Conservation (phyloP, 92 coral and sea anemone species). For the Heliopora coerulea region DNA sequence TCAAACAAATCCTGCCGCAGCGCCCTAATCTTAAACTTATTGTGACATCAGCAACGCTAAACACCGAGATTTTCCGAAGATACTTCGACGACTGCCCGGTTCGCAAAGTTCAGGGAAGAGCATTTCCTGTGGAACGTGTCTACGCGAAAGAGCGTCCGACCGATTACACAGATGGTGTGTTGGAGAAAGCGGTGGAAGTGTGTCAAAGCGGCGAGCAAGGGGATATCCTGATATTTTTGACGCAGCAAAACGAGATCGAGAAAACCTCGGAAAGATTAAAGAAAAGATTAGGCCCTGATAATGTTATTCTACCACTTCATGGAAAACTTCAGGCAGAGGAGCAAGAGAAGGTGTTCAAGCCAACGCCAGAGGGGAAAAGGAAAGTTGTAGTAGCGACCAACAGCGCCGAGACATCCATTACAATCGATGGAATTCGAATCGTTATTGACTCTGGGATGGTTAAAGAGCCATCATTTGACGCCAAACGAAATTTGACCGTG, state of each 20-base stretch:
- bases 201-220: slow-evolving; percentile 61
- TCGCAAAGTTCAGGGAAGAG: no score
- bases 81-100: slow-evolving; percentile 71
- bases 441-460: slow-evolving; percentile 92
- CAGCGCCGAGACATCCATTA: slow-evolving; percentile 96
- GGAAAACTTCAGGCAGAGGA: slow-evolving; percentile 86
- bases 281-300: background rate
- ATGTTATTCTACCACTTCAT: slow-evolving; percentile 79
- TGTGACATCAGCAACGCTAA: slow-evolving; percentile 90
- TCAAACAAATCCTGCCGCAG: slow-evolving; percentile 66
- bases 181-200: slow-evolving; percentile 61
- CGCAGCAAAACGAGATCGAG: slow-evolving; percentile 89
- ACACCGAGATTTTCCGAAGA: slow-evolving; percentile 52
- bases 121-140: slow-evolving; percentile 83
- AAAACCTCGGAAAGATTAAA: slow-evolving; percentile 62
- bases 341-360: slow-evolving; percentile 42
- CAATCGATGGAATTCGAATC: slow-evolving; percentile 86
- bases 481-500: slow-evolving; percentile 75
- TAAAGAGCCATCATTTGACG: slow-evolving; percentile 85
- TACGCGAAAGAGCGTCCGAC: slow-evolving; percentile 44
- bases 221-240: slow-evolving; percentile 83
- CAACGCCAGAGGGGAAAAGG: slow-evolving; percentile 58
- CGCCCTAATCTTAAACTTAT: slow-evolving; percentile 77
- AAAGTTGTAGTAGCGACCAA: slow-evolving; percentile 89
- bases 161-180: slow-evolving; percentile 68